Percentiles rank a stretch among this genome's conserved stretches.
Conservation (phyloP, 1,140 invertebrate species). For the Aphaenogaster rudis region DNA sequence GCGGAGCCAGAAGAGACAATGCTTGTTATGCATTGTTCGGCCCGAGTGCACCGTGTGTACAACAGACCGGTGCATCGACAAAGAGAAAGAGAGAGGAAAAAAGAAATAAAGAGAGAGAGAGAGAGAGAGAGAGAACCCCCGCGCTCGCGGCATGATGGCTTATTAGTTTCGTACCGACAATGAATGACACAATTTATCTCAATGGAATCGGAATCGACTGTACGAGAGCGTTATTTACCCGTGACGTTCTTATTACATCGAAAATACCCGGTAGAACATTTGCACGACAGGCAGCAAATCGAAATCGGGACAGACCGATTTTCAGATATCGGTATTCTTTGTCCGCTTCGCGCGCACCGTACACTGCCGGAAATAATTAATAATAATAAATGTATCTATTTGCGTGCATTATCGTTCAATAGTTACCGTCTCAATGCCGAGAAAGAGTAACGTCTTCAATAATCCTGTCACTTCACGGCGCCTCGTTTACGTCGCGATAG, state of each 20-base stretch:
- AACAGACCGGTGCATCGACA: slow-evolving; percentile 28
- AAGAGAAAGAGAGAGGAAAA: not conserved
- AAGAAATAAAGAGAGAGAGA: not conserved
- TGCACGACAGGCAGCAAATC: not conserved
- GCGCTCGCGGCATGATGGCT: slow-evolving; percentile 31
- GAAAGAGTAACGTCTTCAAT: slow-evolving; percentile 17
- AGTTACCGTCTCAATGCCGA: not conserved
- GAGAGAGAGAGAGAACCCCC: not conserved
- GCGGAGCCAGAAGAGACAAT: slow-evolving; percentile 80
- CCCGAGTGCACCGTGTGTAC: slow-evolving; percentile 34
- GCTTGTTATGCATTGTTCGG: slow-evolving; percentile 82
- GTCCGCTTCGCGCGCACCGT: not conserved
- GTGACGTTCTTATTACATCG: slow-evolving; percentile 9
- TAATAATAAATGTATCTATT: slow-evolving; percentile 10
- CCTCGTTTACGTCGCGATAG: slow-evolving; percentile 51
- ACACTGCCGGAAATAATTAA: not conserved
- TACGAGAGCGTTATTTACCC: slow-evolving; percentile 22
- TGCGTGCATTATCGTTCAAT: not conserved
- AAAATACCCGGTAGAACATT: not conserved
- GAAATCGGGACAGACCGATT: not conserved
- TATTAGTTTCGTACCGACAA: slow-evolving; percentile 68
- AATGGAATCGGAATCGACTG: slow-evolving; percentile 52
- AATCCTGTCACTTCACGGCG: slow-evolving; percentile 14
- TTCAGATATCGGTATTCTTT: not conserved
- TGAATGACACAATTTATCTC: slow-evolving; percentile 64